A percentile compares a stretch with the other conserved stretches of the same genome.
Evolutionary conservation across 2,113 vertebrate genomes (phyloP).

Genomic region (Aix galericulata): DNA sequence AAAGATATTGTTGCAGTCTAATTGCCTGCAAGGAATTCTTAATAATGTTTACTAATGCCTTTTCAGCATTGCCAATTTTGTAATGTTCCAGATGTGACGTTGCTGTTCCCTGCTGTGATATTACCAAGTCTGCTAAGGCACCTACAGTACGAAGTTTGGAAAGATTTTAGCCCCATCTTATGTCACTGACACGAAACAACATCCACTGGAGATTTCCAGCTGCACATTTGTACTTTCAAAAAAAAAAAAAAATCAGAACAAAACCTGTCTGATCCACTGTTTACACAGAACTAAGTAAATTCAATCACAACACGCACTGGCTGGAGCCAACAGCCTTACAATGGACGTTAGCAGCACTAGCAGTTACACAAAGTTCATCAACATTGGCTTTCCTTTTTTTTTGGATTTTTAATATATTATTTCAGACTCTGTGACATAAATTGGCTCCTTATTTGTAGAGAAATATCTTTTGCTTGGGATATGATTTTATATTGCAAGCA

Average conservation of each 20-base stretch:
- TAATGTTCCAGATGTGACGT: constrained; percentile 81
- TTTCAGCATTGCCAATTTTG: constrained; percentile 79
- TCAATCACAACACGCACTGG: neutral
- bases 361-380: neutral
- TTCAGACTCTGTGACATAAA: constrained; percentile 6
- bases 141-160: constrained; percentile 59
- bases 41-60: constrained; percentile 85
- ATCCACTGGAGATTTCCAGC: constrained; percentile 48
- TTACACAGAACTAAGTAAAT: neutral
- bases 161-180: constrained; percentile 83
- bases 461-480: constrained; percentile 42
- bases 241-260: constrained; percentile 19
- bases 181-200: constrained; percentile 76
- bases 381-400: neutral
- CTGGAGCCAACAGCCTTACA: neutral
- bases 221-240: constrained; percentile 50
- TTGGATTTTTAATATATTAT: neutral
- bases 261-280: neutral
- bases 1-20: constrained; percentile 80
- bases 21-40: constrained; percentile 83
- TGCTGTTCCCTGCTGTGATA: constrained; percentile 75
- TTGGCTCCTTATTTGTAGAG: constrained; percentile 39
- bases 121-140: constrained; percentile 63
- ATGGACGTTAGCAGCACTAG: neutral
- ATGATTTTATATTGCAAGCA: constrained; percentile 6